Percentiles rank a stretch among this genome's conserved stretches.
These are phyloP conservation scores for Andrena hattorfiana DNA, from an alignment of 2,888 invertebrate species.

Conservation along the genomic window DNA sequence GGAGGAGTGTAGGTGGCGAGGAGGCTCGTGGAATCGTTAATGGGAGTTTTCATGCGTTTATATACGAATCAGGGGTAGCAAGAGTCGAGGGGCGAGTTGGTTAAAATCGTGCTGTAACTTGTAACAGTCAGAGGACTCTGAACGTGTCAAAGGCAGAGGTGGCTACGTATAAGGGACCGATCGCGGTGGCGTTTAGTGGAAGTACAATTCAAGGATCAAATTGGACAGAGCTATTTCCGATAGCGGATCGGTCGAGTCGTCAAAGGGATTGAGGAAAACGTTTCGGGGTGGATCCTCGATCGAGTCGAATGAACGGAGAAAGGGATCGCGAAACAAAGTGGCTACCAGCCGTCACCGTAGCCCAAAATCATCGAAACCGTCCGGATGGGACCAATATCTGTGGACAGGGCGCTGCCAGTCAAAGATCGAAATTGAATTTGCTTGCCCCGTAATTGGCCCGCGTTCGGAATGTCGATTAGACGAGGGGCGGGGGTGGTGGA, in stretches of 20 bases:
- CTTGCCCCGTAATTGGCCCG: slow-evolving; percentile 68
- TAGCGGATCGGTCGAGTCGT: background rate
- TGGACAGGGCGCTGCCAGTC: slow-evolving; percentile 67
- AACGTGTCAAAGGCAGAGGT: too few species aligned
- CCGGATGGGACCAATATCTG: slow-evolving; percentile 67
- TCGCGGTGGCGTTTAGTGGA: too few species aligned
- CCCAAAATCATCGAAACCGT: slow-evolving; percentile 69
- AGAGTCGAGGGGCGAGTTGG: too few species aligned
- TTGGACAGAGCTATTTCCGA: background rate
- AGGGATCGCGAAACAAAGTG: slow-evolving; percentile 63
- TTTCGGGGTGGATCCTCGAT: background rate
- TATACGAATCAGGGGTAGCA: too few species aligned
- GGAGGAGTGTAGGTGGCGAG: background rate
- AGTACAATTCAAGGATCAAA: slow-evolving; percentile 5
- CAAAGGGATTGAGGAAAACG: background rate
- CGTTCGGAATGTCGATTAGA: slow-evolving; percentile 69
- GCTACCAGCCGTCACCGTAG: slow-evolving; percentile 59
- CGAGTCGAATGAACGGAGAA: slow-evolving; percentile 34
- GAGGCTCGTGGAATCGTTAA: background rate
- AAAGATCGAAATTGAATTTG: slow-evolving; percentile 75
- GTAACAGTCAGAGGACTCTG: too few species aligned
- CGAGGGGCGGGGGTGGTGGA: background rate
- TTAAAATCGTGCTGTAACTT: too few species aligned
- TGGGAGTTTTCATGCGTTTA: too few species aligned
- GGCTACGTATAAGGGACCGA: too few species aligned